Conservation (phyloP, 2,113 vertebrate species). For the Otis tarda region DNA sequence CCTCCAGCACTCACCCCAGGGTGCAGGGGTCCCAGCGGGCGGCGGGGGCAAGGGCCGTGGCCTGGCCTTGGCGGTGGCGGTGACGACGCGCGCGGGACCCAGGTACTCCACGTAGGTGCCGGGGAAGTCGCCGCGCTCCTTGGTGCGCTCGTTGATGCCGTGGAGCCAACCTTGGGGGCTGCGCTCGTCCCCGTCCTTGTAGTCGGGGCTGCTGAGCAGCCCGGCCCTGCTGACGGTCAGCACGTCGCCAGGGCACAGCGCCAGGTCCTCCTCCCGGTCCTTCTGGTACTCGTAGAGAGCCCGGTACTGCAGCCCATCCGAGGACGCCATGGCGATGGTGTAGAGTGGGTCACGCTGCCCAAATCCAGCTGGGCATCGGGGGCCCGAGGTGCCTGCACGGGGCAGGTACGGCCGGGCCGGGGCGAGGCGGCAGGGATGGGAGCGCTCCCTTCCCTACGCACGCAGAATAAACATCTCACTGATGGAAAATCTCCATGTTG, state of each 20-base stretch:
- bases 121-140: slow-evolving; percentile 82
- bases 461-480: neutral
- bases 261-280: slow-evolving; percentile 80
- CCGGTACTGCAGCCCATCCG: slow-evolving; percentile 81
- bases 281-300: slow-evolving; percentile 83
- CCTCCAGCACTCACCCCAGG: slow-evolving; percentile 73
- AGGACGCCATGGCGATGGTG: slow-evolving; percentile 63
- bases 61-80: slow-evolving; percentile 66
- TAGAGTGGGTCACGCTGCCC: neutral
- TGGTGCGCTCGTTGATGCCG: slow-evolving; percentile 82
- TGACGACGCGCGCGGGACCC: slow-evolving; percentile 56
- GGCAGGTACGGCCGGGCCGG: neutral
- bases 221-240: slow-evolving; percentile 74
- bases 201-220: slow-evolving; percentile 63
- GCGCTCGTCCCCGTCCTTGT: slow-evolving; percentile 79
- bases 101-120: slow-evolving; percentile 85
- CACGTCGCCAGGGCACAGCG: slow-evolving; percentile 78
- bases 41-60: slow-evolving; percentile 72
- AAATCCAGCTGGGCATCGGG: fast-evolving
- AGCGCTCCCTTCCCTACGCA: neutral
- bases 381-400: fast-evolving
- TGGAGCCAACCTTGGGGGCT: slow-evolving; percentile 81
- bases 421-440: fast-evolving
- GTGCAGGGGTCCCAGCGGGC: neutral
- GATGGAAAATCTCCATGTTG: neutral